Conservation (phyloP, 2,888 invertebrate genomes). For the Cryptocephalus primarius region DNA sequence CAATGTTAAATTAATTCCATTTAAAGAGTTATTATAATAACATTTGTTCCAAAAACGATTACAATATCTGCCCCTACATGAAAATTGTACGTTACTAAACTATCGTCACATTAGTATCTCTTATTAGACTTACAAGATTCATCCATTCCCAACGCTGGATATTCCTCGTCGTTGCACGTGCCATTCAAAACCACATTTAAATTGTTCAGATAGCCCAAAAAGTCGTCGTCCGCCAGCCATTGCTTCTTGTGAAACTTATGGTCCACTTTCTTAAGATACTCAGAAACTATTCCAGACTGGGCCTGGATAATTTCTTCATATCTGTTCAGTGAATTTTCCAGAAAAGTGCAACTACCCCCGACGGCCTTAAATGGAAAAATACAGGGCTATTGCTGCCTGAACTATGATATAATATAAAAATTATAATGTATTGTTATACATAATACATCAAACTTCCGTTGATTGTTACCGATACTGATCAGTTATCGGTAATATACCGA, state of each 20-base stretch:
- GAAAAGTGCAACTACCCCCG: slow-evolving; percentile 8
- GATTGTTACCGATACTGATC: too few relatives aligned
- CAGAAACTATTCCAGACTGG: slow-evolving; percentile 2
- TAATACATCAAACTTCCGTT: too few relatives aligned
- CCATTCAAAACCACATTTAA: slow-evolving; percentile 46
- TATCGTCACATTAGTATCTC: too few relatives aligned
- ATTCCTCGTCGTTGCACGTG: slow-evolving; percentile 46
- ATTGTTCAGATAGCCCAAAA: slow-evolving; percentile 36
- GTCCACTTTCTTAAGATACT: slow-evolving; percentile 4
- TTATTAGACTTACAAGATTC: slow-evolving; percentile 73
- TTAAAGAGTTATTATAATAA: too few relatives aligned
- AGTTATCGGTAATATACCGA: too few relatives aligned
- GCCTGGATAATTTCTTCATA: slow-evolving; percentile 19
- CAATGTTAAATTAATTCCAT: too few relatives aligned
- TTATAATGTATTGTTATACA: too few relatives aligned
- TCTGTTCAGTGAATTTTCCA: slow-evolving; percentile 19
- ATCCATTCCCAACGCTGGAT: slow-evolving; percentile 59
- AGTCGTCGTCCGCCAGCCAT: slow-evolving; percentile 9
- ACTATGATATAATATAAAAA: too few relatives aligned
- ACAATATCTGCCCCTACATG: too few relatives aligned
- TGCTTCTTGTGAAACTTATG: slow-evolving; percentile 7
- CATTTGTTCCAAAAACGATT: too few relatives aligned
- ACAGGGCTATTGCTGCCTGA: too few relatives aligned
- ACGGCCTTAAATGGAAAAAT: slow-evolving; percentile 7
- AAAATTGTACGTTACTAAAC: too few relatives aligned